phyloP scores from a whole-genome alignment of 2,888 invertebrate species.

The Drosophila eohydei region DNA sequence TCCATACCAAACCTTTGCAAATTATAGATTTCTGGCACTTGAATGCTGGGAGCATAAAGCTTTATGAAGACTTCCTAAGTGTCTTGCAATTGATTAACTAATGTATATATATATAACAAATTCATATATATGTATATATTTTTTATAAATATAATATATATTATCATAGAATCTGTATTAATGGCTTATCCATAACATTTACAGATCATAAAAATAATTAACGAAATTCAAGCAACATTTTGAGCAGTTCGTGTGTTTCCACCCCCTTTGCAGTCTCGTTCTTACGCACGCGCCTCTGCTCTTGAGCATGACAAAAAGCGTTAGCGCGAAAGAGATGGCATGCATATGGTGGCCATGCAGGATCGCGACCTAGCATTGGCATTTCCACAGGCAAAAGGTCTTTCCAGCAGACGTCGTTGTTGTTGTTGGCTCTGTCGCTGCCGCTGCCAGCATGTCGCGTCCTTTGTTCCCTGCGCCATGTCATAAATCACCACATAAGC shows the following conservation, averaged over 20 bases:
- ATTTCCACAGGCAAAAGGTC: conserved; percentile 63
- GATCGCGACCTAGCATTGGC: conserved; percentile 65
- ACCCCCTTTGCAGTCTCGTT: conserved; percentile 43
- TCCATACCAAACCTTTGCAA: too few species aligned
- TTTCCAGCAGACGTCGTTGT: conserved; percentile 52
- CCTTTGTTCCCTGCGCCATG: conserved; percentile 64
- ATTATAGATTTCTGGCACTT: too few species aligned
- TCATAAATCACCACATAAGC: conserved; percentile 70
- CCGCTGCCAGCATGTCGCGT: conserved; percentile 30
- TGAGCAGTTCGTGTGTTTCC: conserved; percentile 6
- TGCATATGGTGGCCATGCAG: conserved; percentile 45
- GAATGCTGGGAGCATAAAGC: too few species aligned
- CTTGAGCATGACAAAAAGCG: conserved; percentile 6
- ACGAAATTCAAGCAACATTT: neutral
- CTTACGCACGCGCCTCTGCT: conserved; percentile 62
- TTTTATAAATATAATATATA: neutral
- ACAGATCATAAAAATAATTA: too few species aligned
- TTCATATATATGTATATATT: neutral
- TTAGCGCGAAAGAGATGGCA: conserved; percentile 48
- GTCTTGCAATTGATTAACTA: too few species aligned
- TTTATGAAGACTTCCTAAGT: too few species aligned
- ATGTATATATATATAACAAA: too few species aligned
- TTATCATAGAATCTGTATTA: neutral
- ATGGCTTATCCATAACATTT: neutral
- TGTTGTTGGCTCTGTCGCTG: conserved; percentile 25